Evolutionary conservation across 2,888 invertebrate genomes (phyloP).

Genomic region (Synergus umbraculus): DNA sequence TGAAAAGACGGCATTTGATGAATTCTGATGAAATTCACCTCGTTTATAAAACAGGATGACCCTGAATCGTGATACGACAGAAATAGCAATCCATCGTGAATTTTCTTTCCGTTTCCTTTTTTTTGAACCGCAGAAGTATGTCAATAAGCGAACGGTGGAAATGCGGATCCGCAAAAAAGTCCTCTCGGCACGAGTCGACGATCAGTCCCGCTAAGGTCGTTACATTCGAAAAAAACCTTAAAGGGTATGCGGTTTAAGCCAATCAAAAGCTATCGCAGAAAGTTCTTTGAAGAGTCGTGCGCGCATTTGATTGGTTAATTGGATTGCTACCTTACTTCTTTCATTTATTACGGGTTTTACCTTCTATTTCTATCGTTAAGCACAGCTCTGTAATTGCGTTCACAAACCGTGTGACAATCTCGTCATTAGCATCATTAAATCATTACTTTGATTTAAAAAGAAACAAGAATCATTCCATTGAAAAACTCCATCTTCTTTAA

Average conservation of each 20-base stretch:
- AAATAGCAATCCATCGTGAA: constrained; percentile 2
- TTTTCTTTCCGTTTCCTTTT: constrained; percentile 17
- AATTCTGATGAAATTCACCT: constrained; percentile 23
- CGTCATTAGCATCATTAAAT: constrained; percentile 17
- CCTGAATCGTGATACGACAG: constrained; percentile 6
- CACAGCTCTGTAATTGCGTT: constrained; percentile 14
- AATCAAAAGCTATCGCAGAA: constrained; percentile 33
- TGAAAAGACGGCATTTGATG: background rate
- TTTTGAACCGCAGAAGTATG: constrained; percentile 25
- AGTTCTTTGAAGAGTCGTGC: constrained; percentile 28
- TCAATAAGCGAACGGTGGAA: constrained; percentile 39
- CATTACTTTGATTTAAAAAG: background rate
- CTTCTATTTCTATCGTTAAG: background rate
- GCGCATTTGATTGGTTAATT: constrained; percentile 37
- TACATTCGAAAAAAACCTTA: constrained; percentile 17
- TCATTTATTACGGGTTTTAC: constrained; percentile 16
- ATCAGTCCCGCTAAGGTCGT: constrained; percentile 37
- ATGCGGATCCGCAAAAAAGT: constrained; percentile 29
- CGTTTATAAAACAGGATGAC: constrained; percentile 6
- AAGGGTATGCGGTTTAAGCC: constrained; percentile 36
- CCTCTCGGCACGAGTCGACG: constrained; percentile 32
- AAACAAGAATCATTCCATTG: background rate
- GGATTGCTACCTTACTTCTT: constrained; percentile 23
- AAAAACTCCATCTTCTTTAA: no score
- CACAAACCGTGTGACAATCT: constrained; percentile 21